Base-by-base conservation (phyloP, 2,113 vertebrate species). In the Pelusios castaneus region DNA sequence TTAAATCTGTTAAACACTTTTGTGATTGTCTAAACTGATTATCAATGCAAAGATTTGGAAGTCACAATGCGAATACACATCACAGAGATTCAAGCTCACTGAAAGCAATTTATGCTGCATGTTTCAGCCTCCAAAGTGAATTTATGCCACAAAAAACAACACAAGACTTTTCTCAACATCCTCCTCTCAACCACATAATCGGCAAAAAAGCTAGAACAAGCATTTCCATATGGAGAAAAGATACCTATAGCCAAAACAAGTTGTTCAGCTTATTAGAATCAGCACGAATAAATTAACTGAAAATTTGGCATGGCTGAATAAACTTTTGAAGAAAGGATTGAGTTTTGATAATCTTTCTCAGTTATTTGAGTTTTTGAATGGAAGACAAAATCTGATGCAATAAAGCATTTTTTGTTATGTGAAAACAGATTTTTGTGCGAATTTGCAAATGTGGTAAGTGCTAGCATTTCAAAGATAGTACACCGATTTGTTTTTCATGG, bases 221-320 rank as follows among this genome's bases (percentile, higher is more conserved):
- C 96, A 96, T 91, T 98, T 98, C 98, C 98, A 98, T 98, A 98
- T 98, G 98, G 98, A 97, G 97, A 95, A 97, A 97, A 97, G 96
- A 97, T 95, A 97, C 80, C 95, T 98, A 95, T 97, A 98, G 98
- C 98, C 98, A 98, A 98, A 98, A 98, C 97, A 98, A 98, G 96
- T 98, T 98, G 97, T 97, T 98, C 97, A 97, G 97, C 97, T 97
- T 97, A 97, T 98, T 98, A 98, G 97, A 95, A 95, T 97, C 96
- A 96, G 95, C 96, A 98, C 93, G 96, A 98, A 96, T 97, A 94
- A 97, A 96, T 98, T 98, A 84, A 97, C 86, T 91, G 95, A 97
- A 94, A 98, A 98, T 92, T 97, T 98, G 98, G 97, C 97, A 95
- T 90, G 89, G 89, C 81, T 97, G 82, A 88, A 92, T 84, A 79